Evolutionary conservation across 1,140 invertebrate genomes (phyloP).

Genomic region (Choristoneura fumiferana): DNA sequence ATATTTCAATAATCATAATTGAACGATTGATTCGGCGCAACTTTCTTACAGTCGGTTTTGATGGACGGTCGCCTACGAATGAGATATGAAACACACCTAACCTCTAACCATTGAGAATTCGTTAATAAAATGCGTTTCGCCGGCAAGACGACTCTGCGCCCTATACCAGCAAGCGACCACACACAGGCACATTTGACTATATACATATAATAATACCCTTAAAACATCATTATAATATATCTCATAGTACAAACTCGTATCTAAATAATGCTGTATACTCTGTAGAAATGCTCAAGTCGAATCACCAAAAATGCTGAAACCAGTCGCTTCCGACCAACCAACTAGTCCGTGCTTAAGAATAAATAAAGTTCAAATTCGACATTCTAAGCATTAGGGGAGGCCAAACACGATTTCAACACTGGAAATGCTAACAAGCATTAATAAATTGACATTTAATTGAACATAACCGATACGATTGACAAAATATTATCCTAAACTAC

Average conservation of each 20-base stretch:
- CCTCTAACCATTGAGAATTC: conserved; percentile 10
- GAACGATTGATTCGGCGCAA: no score
- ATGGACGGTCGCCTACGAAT: conserved; percentile 1
- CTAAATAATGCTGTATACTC: conserved; percentile 24
- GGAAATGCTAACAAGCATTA: conserved; percentile 27
- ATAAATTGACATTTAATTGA: conserved; percentile 22
- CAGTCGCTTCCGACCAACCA: conserved; percentile 15
- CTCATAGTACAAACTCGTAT: conserved; percentile 27
- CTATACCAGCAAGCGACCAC: conserved; percentile 25
- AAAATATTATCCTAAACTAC: no score
- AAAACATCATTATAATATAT: conserved; percentile 29
- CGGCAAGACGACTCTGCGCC: conserved; percentile 20
- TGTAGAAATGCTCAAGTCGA: conserved; percentile 41
- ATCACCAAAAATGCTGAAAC: conserved; percentile 45
- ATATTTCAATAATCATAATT: no score
- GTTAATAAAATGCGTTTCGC: conserved; percentile 16
- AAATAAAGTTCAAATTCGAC: conserved; percentile 24
- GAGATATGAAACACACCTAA: conserved; percentile 6
- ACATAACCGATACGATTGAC: conserved; percentile 13
- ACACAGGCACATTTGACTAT: conserved; percentile 41
- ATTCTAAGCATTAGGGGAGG: conserved; percentile 23
- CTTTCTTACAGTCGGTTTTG: neutral
- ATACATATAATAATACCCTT: conserved; percentile 29
- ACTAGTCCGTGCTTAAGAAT: conserved; percentile 19
- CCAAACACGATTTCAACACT: conserved; percentile 35